phyloP scores from a whole-genome alignment of 2,888 invertebrate genomes.

The Schizaphis graminum region DNA sequence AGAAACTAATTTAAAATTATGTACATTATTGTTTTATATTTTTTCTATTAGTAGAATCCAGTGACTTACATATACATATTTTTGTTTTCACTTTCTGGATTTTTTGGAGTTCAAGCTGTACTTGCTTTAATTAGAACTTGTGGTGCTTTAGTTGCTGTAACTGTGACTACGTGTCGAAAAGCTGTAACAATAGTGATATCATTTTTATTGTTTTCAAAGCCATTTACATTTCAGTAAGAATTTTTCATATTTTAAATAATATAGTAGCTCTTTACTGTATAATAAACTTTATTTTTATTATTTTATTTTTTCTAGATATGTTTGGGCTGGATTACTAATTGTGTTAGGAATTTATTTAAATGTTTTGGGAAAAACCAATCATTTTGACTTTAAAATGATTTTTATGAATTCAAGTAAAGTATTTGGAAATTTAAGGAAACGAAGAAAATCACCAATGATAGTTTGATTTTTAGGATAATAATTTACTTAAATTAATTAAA shows the following conservation, averaged over 20 bases:
- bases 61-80: slow-evolving; percentile 87
- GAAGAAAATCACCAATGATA: slow-evolving; percentile 56
- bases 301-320: slow-evolving; percentile 69
- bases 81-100: slow-evolving; percentile 89
- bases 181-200: slow-evolving; percentile 93
- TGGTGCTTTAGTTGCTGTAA: slow-evolving; percentile 94
- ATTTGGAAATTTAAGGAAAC: slow-evolving; percentile 39
- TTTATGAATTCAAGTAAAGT: neutral
- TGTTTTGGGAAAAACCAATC: slow-evolving; percentile 82
- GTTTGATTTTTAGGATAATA: slow-evolving; percentile 21
- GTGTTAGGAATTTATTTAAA: slow-evolving; percentile 94
- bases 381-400: slow-evolving; percentile 18
- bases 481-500: neutral
- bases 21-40: slow-evolving; percentile 32
- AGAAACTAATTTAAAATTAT: slow-evolving; percentile 34
- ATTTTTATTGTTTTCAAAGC: slow-evolving; percentile 93
- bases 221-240: slow-evolving; percentile 91
- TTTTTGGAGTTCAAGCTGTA: slow-evolving; percentile 93
- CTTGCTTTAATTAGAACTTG: slow-evolving; percentile 88
- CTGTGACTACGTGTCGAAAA: slow-evolving; percentile 91
- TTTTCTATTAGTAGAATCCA: slow-evolving; percentile 76
- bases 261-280: neutral
- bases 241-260: slow-evolving; percentile 5
- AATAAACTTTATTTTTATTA: slow-evolving; percentile 70
- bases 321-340: slow-evolving; percentile 76